These are phyloP conservation scores for Tachina fera DNA, from an alignment of 2,888 invertebrate genomes.

Conservation along the genomic window DNA sequence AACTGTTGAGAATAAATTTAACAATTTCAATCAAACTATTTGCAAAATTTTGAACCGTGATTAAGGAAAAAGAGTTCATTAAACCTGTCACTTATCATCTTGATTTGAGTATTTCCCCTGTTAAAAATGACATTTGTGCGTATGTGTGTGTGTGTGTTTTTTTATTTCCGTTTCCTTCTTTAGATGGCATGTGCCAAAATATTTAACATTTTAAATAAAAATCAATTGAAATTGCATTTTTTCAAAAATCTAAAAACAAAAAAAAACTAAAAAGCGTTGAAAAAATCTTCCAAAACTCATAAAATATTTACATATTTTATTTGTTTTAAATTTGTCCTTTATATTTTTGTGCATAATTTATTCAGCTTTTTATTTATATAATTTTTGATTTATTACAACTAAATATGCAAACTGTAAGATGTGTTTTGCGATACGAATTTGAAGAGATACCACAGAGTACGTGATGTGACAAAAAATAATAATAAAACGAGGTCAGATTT, in stretches of 20 bases:
- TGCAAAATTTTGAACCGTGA: no score
- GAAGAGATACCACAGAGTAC: not conserved
- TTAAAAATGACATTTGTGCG: slow-evolving; percentile 3
- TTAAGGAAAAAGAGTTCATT: slow-evolving; percentile 36
- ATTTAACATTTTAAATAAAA: slow-evolving; percentile 30
- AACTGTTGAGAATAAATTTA: not conserved
- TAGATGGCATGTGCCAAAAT: not conserved
- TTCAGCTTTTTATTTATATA: slow-evolving; percentile 5
- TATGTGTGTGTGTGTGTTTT: not conserved
- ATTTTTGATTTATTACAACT: slow-evolving; percentile 1
- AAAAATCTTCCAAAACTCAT: not conserved
- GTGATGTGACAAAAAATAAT: not conserved
- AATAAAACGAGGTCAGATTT: slow-evolving; percentile 3
- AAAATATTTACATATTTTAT: slow-evolving; percentile 26
- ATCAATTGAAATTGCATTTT: not conserved
- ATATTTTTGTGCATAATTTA: not conserved
- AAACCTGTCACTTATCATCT: slow-evolving; percentile 36
- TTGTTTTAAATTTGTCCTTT: slow-evolving; percentile 1
- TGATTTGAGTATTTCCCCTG: not conserved
- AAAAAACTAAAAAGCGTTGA: not conserved
- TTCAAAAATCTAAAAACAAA: not conserved
- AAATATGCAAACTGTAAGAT: not conserved
- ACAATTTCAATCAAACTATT: not conserved
- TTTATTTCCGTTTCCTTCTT: slow-evolving; percentile 56
- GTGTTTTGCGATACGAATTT: not conserved